phyloP scores from a whole-genome alignment of 1,140 invertebrate genomes.

The Papilio machaon region DNA sequence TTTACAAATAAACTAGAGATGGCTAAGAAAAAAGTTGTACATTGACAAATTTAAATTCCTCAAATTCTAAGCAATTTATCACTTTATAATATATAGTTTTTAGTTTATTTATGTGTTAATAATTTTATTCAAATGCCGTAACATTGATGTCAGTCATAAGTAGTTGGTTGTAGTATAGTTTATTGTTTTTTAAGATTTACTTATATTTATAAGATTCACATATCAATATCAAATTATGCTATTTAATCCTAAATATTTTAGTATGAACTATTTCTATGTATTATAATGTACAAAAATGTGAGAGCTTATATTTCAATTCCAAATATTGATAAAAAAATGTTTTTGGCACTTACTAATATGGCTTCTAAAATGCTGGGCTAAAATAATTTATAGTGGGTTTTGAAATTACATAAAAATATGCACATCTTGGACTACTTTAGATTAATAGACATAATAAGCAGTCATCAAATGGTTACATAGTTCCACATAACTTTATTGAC shows the following conservation, averaged over 20 bases:
- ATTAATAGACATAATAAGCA: neutral
- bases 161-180: neutral
- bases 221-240: neutral
- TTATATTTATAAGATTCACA: no score
- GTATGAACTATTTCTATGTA: neutral
- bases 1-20: no score
- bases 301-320: neutral
- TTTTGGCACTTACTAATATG: neutral
- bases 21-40: neutral
- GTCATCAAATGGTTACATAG: neutral
- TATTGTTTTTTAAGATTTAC: neutral
- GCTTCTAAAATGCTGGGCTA: slow-evolving; percentile 6
- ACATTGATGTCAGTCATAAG: neutral
- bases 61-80: no score
- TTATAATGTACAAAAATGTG: neutral
- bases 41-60: no score
- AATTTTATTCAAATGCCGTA: neutral
- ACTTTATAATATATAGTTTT: no score
- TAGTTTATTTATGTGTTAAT: neutral
- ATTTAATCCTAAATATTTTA: neutral
- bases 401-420: neutral
- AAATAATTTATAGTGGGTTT: neutral
- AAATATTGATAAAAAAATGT: neutral
- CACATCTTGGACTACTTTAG: neutral
- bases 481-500: neutral